Conservation (phyloP, 2,797 vertebrate genomes). For the Adrianichthys oophorus region DNA sequence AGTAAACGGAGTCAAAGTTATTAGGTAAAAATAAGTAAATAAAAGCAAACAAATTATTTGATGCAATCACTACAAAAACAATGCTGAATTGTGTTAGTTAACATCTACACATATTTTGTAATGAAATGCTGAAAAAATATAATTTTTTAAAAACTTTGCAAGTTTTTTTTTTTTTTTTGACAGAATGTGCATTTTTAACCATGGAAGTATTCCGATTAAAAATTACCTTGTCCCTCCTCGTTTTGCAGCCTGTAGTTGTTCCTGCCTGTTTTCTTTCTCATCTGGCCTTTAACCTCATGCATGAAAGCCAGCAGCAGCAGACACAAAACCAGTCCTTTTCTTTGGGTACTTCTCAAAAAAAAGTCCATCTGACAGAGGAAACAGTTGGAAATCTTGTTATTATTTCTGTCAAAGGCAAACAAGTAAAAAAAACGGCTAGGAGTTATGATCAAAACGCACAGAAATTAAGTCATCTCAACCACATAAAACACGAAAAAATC, state of each 20-base stretch:
- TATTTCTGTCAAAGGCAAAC: not conserved
- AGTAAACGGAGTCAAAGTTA: too few species aligned
- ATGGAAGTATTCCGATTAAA: constrained; percentile 17
- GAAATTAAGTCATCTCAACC: not conserved
- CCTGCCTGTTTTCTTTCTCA: constrained; percentile 69
- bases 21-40: too few species aligned
- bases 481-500: not conserved
- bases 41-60: too few species aligned
- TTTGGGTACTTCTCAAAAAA: constrained; percentile 73
- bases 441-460: not conserved
- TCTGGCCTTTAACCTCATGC: constrained; percentile 70
- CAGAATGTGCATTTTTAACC: constrained; percentile 6
- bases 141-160: not conserved
- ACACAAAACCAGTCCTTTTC: constrained; percentile 67
- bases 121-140: too few species aligned
- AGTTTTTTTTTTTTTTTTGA: not conserved
- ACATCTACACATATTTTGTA: too few species aligned
- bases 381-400: not conserved
- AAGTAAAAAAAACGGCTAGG: not conserved
- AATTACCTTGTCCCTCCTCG: constrained; percentile 69
- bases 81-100: too few species aligned
- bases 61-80: too few species aligned
- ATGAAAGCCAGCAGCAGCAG: constrained; percentile 72
- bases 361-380: constrained; percentile 47
- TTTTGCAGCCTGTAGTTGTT: constrained; percentile 65